These are phyloP conservation scores for Anadara kagoshimensis DNA, from an alignment of 1,140 invertebrate genomes.

Conservation along the genomic window DNA sequence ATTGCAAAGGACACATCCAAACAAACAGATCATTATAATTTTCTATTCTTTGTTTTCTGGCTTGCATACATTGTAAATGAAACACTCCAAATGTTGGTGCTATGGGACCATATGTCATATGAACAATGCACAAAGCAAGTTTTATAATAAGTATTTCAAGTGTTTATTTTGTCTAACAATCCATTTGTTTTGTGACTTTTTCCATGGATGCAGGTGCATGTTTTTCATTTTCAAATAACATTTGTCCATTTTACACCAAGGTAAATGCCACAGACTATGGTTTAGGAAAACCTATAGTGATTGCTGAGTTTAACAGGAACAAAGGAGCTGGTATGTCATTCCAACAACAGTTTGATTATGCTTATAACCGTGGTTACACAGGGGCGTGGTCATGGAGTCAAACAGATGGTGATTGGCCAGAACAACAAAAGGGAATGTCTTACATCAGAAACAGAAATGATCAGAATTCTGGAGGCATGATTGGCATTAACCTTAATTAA, in stretches of 20 bases:
- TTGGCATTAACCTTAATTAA: too few relatives aligned
- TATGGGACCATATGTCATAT: too few relatives aligned
- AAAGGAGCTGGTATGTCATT: conserved; percentile 31
- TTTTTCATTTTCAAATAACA: neutral
- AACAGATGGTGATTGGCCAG: conserved; percentile 13
- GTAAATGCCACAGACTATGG: conserved; percentile 20
- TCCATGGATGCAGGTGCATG: neutral
- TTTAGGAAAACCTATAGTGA: conserved; percentile 35
- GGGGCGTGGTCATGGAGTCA: conserved; percentile 53
- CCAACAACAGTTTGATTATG: conserved; percentile 31
- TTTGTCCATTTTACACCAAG: neutral
- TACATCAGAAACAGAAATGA: conserved; percentile 12
- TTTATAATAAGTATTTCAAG: too few relatives aligned
- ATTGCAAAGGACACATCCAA: too few relatives aligned
- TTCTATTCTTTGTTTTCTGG: too few relatives aligned
- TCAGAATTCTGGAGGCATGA: neutral
- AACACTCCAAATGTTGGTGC: too few relatives aligned
- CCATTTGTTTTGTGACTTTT: neutral
- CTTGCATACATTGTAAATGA: too few relatives aligned
- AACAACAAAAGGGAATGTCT: conserved; percentile 13
- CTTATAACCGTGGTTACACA: conserved; percentile 36
- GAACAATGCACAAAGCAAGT: too few relatives aligned
- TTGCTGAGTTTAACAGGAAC: conserved; percentile 45
- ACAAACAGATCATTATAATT: too few relatives aligned
- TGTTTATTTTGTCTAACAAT: too few relatives aligned